Evolutionary conservation across 2,888 invertebrate species (phyloP).

Genomic region (Heliconius ethilla): DNA sequence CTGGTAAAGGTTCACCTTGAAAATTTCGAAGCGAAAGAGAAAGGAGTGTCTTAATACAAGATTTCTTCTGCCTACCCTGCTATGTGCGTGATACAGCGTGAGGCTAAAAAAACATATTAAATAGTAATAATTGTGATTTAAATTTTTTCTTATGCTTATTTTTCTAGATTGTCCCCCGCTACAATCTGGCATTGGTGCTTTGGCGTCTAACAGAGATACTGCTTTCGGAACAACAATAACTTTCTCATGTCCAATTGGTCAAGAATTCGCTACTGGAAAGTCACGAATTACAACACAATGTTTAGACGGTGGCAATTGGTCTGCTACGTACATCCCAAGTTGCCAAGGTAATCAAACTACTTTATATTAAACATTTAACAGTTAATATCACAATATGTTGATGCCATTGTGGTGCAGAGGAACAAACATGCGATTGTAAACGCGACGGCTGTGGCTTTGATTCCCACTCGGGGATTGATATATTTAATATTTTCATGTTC

Average conservation of each 20-base stretch:
- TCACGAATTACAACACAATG: conserved; percentile 92
- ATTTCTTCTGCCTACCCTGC: too few species aligned
- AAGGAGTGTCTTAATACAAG: too few species aligned
- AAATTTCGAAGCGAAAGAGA: too few species aligned
- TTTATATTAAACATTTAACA: not conserved
- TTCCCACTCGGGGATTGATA: not conserved
- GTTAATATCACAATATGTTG: too few species aligned
- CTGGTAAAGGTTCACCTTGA: too few species aligned
- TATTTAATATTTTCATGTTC: not conserved
- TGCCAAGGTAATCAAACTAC: conserved; percentile 88
- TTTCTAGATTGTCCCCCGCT: conserved; percentile 91
- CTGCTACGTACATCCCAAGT: conserved; percentile 93
- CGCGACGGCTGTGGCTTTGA: not conserved
- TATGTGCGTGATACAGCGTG: too few species aligned
- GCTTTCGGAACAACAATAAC: conserved; percentile 94
- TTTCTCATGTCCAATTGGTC: conserved; percentile 95
- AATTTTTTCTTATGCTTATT: conserved; percentile 19
- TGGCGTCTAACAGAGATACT: conserved; percentile 95
- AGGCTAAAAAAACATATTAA: not conserved
- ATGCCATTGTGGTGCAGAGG: too few species aligned
- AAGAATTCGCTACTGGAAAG: conserved; percentile 96
- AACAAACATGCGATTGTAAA: not conserved
- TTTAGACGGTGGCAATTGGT: conserved; percentile 95
- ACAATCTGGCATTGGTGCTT: conserved; percentile 91
- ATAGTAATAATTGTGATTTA: not conserved